Evolutionary conservation across 1,140 invertebrate genomes (phyloP).

Genomic region (Archegozetes longisetosus): DNA sequence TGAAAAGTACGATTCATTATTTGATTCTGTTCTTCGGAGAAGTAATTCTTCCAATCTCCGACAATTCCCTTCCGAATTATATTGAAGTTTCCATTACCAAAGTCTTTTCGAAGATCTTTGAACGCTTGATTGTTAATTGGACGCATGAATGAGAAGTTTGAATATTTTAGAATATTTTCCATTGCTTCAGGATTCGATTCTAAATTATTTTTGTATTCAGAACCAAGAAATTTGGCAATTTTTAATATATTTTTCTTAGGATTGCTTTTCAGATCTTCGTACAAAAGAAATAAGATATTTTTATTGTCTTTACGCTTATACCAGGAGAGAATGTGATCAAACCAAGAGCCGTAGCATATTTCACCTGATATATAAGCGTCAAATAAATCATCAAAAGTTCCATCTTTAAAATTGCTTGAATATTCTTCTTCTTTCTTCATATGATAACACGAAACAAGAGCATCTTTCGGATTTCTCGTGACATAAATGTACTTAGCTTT

Average conservation of each 20-base stretch:
- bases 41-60: constrained; percentile 34
- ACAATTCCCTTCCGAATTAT: constrained; percentile 32
- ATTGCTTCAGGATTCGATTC: constrained; percentile 42
- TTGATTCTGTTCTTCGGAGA: constrained; percentile 29
- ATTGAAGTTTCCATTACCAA: constrained; percentile 29
- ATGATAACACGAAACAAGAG: constrained; percentile 33
- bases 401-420: too few relatives aligned
- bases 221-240: constrained; percentile 28
- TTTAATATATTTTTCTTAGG: too few relatives aligned
- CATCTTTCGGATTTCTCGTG: constrained; percentile 33
- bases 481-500: neutral
- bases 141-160: constrained; percentile 33
- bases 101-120: constrained; percentile 30
- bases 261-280: too few relatives aligned
- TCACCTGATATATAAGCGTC: too few relatives aligned
- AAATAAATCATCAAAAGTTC: too few relatives aligned
- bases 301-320: too few relatives aligned
- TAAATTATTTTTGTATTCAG: constrained; percentile 41
- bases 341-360: too few relatives aligned
- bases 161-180: constrained; percentile 28
- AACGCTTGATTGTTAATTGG: constrained; percentile 33
- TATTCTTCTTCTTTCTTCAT: too few relatives aligned
- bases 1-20: too few relatives aligned
- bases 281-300: too few relatives aligned
- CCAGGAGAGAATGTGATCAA: too few relatives aligned